Percentiles rank a stretch among this genome's conserved stretches.
These are phyloP conservation scores for Toxotes lorentzi DNA, from an alignment of 2,797 vertebrate species.

Conservation along the genomic window DNA sequence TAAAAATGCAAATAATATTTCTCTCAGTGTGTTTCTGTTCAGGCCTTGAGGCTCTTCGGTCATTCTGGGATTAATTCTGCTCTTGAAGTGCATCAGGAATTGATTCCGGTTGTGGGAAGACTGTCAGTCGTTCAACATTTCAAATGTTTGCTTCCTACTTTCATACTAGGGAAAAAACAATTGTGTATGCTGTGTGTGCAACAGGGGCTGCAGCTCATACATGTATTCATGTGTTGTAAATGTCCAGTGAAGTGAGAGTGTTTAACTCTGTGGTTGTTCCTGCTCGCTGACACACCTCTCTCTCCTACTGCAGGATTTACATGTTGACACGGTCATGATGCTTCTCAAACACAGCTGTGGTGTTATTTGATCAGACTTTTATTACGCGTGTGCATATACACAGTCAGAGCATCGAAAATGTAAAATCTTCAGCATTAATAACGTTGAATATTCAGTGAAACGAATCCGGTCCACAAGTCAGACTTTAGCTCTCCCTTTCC, in stretches of 20 bases:
- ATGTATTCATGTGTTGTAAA: conserved; percentile 45
- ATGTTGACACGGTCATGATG: conserved; percentile 8
- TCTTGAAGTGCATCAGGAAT: conserved; percentile 32
- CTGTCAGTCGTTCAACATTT: conserved; percentile 24
- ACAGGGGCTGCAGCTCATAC: conserved; percentile 17
- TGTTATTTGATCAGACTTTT: conserved; percentile 2
- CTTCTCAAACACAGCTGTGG: conserved; percentile 17
- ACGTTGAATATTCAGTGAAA: background rate
- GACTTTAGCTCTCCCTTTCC: background rate
- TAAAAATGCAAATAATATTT: conserved; percentile 5
- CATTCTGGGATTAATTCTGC: conserved; percentile 19
- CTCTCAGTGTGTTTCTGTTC: background rate
- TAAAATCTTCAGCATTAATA: background rate
- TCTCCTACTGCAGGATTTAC: background rate
- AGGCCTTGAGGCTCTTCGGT: background rate
- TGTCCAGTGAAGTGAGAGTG: conserved; percentile 12
- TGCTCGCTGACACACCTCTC: conserved; percentile 3
- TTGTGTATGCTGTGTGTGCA: background rate
- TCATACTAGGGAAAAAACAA: background rate
- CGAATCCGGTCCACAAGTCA: background rate
- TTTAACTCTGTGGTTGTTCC: conserved; percentile 34
- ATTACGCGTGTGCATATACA: background rate
- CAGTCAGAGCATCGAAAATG: background rate
- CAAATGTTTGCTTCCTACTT: conserved; percentile 1
- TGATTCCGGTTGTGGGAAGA: background rate